These are phyloP conservation scores for Kryptopterus vitreolus DNA, from an alignment of 2,797 vertebrate genomes.

Conservation along the genomic window DNA sequence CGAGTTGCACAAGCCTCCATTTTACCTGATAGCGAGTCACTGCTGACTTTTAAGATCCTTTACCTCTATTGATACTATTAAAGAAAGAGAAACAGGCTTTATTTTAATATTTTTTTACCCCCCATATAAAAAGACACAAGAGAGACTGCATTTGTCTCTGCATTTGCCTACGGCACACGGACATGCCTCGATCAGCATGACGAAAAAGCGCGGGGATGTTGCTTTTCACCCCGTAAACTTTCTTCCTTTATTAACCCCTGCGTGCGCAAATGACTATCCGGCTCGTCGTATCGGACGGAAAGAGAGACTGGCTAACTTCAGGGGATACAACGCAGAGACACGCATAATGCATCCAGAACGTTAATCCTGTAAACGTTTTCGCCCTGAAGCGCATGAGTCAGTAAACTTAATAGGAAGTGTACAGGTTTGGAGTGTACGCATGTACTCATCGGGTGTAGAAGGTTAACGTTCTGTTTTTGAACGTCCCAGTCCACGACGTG, in stretches of 20 bases:
- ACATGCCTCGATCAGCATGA: constrained; percentile 25
- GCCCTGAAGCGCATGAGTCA: neutral
- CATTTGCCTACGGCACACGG: constrained; percentile 28
- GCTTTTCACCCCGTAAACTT: constrained; percentile 7
- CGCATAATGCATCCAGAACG: neutral
- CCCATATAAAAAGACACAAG: constrained; percentile 19
- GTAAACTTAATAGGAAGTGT: neutral
- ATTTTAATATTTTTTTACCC: too few relatives aligned
- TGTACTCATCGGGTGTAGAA: neutral
- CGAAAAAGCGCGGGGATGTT: constrained; percentile 1
- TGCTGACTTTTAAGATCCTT: constrained; percentile 9
- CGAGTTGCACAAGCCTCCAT: constrained; percentile 47
- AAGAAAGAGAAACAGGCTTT: neutral
- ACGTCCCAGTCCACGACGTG: too few relatives aligned
- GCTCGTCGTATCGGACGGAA: neutral
- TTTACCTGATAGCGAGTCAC: constrained; percentile 70
- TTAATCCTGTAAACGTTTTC: neutral
- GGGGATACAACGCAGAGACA: neutral
- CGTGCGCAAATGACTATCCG: neutral
- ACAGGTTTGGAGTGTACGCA: neutral
- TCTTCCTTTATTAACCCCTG: constrained; percentile 16
- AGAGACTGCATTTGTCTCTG: too few relatives aligned
- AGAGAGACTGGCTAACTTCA: neutral
- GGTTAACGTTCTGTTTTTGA: neutral
- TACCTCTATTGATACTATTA: constrained; percentile 17